Percentiles rank a stretch among this genome's conserved stretches.
Conservation (phyloP, 23 tunicate genomes). For the Diplosoma virens region DNA sequence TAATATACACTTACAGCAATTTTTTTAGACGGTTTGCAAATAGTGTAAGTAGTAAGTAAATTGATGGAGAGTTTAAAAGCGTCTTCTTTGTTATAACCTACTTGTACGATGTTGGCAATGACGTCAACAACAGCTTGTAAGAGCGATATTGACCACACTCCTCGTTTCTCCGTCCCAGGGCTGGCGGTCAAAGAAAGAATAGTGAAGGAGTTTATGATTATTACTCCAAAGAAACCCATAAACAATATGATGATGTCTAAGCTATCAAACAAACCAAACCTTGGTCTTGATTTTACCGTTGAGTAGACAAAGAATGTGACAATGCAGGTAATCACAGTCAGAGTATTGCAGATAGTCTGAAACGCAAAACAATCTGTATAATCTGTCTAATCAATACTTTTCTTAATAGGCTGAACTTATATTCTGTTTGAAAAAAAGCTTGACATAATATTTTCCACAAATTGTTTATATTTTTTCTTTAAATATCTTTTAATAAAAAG, state of each 20-base stretch:
- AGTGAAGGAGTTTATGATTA: background rate
- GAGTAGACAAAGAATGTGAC: background rate
- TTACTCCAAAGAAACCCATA: background rate
- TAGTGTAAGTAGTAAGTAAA: too few species aligned
- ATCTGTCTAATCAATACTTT: too few species aligned
- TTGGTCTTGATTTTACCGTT: background rate
- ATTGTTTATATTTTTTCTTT: too few species aligned
- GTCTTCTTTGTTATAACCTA: too few species aligned
- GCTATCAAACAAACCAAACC: background rate
- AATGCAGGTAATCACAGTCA: background rate
- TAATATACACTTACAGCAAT: too few species aligned
- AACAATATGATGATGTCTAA: background rate
- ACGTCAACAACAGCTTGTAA: background rate
- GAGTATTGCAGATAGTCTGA: slow-evolving; percentile 4
- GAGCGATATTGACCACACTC: background rate
- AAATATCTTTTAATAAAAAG: too few species aligned
- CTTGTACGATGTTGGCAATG: background rate
- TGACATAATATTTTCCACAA: too few species aligned
- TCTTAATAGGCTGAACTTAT: too few species aligned
- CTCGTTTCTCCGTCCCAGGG: background rate
- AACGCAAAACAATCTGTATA: too few species aligned
- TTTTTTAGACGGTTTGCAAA: too few species aligned
- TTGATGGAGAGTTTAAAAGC: too few species aligned
- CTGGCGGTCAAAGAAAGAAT: slow-evolving; percentile 6
- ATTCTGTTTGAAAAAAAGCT: too few species aligned